A percentile compares a stretch with the other conserved stretches of the same genome.
These are phyloP conservation scores for Ariolimax columbianus DNA, from an alignment of 2,888 invertebrate genomes.

Conservation along the genomic window DNA sequence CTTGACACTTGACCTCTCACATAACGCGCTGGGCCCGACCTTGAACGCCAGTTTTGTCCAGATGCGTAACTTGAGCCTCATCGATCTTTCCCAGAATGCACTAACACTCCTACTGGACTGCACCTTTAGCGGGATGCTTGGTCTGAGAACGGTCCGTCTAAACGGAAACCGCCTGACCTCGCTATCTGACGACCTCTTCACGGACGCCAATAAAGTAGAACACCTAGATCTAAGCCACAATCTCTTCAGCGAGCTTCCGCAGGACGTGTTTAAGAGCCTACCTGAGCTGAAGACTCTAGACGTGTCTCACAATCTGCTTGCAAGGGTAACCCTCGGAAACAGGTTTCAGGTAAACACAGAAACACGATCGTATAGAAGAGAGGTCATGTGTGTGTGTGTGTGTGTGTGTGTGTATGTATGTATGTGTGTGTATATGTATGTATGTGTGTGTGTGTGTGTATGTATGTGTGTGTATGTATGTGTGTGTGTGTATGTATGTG, in stretches of 20 bases:
- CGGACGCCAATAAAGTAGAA: slow-evolving; percentile 56
- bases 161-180: slow-evolving; percentile 58
- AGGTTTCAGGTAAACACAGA: slow-evolving; percentile 61
- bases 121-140: slow-evolving; percentile 54
- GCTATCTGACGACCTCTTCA: slow-evolving; percentile 61
- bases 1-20: slow-evolving; percentile 52
- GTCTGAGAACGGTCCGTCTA: slow-evolving; percentile 54
- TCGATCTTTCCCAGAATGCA: slow-evolving; percentile 60
- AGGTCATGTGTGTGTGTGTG: too few relatives aligned
- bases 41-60: slow-evolving; percentile 53
- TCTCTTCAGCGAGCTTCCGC: slow-evolving; percentile 57
- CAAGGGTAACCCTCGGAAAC: slow-evolving; percentile 57
- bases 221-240: slow-evolving; percentile 65
- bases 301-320: slow-evolving; percentile 62
- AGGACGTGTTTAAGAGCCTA: slow-evolving; percentile 56
- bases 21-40: slow-evolving; percentile 56
- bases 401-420: too few relatives aligned
- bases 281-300: slow-evolving; percentile 60
- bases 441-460: too few relatives aligned
- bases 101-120: slow-evolving; percentile 53
- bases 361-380: too few relatives aligned
- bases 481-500: too few relatives aligned
- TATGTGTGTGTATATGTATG: too few relatives aligned
- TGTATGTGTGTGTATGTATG: too few relatives aligned
- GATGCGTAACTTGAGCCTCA: slow-evolving; percentile 47